phyloP scores from a whole-genome alignment of 2,797 vertebrate genomes.

The Sparus aurata region DNA sequence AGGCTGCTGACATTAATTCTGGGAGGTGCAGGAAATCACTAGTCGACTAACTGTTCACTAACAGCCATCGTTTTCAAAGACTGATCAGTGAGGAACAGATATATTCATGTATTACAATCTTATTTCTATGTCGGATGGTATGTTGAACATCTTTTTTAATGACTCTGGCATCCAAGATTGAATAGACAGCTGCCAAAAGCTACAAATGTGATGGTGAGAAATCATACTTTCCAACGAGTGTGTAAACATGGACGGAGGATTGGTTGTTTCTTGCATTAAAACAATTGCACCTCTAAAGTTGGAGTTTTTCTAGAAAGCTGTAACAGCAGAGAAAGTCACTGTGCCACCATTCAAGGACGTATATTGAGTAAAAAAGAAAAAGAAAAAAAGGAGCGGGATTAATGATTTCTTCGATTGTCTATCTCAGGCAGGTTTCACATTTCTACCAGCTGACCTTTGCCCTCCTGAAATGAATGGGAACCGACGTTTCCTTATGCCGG shows the following conservation, averaged over 20 bases:
- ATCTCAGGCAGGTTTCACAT: neutral
- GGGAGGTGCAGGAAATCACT: constrained; percentile 38
- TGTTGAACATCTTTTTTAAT: too few relatives aligned
- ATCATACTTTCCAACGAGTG: neutral
- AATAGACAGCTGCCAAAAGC: neutral
- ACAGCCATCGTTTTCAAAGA: too few relatives aligned
- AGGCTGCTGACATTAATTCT: constrained; percentile 29
- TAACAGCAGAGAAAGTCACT: neutral
- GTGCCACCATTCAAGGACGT: neutral
- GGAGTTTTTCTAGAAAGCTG: too few relatives aligned
- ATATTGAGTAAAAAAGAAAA: too few relatives aligned
- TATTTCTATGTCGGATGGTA: too few relatives aligned
- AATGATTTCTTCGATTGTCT: neutral
- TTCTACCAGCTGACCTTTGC: neutral
- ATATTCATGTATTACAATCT: too few relatives aligned
- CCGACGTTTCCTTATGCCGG: neutral
- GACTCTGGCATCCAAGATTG: too few relatives aligned
- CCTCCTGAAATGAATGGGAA: neutral
- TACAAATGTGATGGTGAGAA: neutral
- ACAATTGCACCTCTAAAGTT: too few relatives aligned
- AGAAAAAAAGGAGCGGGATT: neutral
- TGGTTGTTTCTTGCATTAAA: neutral
- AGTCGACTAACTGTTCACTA: too few relatives aligned
- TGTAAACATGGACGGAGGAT: neutral
- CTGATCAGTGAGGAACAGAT: too few relatives aligned